Conservation (phyloP, 2,888 invertebrate genomes). For the Amphipoea oculea region DNA sequence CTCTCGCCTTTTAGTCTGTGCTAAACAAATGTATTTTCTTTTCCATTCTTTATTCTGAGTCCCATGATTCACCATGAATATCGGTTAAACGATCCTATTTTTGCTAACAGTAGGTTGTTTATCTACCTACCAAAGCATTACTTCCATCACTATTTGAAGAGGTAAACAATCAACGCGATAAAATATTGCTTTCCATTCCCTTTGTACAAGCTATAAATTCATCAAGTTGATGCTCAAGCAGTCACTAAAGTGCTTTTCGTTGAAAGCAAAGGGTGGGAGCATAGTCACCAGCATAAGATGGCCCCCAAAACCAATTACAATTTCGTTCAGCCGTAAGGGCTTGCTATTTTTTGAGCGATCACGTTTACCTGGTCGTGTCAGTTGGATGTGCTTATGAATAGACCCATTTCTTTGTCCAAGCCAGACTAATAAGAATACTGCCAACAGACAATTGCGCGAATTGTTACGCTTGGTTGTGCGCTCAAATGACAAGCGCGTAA, state of each 20-base stretch:
- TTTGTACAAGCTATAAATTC: constrained; percentile 47
- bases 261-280: constrained; percentile 73
- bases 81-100: neutral
- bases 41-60: neutral
- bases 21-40: neutral
- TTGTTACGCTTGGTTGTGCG: constrained; percentile 65
- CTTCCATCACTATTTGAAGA: neutral
- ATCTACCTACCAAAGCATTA: neutral
- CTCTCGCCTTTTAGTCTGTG: neutral
- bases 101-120: neutral
- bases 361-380: constrained; percentile 67
- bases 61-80: neutral
- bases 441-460: constrained; percentile 68
- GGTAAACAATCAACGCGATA: constrained; percentile 26
- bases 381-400: constrained; percentile 73
- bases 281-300: constrained; percentile 69
- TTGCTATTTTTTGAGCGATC: constrained; percentile 64
- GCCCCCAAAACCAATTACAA: constrained; percentile 71
- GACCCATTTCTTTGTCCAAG: constrained; percentile 70
- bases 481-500: constrained; percentile 33
- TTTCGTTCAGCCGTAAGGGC: constrained; percentile 40
- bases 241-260: constrained; percentile 60
- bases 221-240: constrained; percentile 38
- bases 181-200: constrained; percentile 42
- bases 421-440: constrained; percentile 69